Evolutionary conservation across 2,113 vertebrate species (phyloP).

Genomic region (Chaenocephalus aceratus): DNA sequence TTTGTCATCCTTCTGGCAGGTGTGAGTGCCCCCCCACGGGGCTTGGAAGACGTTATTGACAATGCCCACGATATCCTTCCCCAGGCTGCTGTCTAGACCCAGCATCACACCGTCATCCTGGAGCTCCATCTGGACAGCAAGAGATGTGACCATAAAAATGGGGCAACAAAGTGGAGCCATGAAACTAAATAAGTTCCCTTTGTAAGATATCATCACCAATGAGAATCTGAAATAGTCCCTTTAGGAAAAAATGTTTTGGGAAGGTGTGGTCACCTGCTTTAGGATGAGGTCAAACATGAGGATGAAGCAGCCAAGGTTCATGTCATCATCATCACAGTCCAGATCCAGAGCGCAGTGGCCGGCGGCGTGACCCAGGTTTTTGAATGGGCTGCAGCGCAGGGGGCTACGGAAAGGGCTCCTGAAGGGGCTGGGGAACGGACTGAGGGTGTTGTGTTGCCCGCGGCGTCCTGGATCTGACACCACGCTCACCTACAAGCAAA

Average conservation of each 20-base stretch:
- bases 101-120: conserved; percentile 96
- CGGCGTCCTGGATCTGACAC: conserved; percentile 95
- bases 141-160: conserved; percentile 26
- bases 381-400: conserved; percentile 92
- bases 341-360: conserved; percentile 92
- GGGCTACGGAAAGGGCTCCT: conserved; percentile 96
- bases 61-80: conserved; percentile 96
- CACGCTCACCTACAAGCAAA: conserved; percentile 89
- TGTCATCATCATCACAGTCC: conserved; percentile 97
- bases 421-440: conserved; percentile 97
- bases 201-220: no score
- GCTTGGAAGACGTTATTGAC: conserved; percentile 99
- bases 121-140: conserved; percentile 92
- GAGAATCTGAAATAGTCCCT: no score
- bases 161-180: conserved; percentile 42
- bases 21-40: conserved; percentile 98
- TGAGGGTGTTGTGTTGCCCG: conserved; percentile 92
- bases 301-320: conserved; percentile 99
- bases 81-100: conserved; percentile 94
- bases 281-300: conserved; percentile 99
- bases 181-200: neutral
- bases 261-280: conserved; percentile 89
- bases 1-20: conserved; percentile 97
- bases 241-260: neutral
- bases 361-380: conserved; percentile 91